Percentiles rank a stretch among this genome's conserved stretches.
Evolutionary conservation across 2,888 invertebrate species (phyloP).

Genomic region (Stenotaenia linearis): DNA sequence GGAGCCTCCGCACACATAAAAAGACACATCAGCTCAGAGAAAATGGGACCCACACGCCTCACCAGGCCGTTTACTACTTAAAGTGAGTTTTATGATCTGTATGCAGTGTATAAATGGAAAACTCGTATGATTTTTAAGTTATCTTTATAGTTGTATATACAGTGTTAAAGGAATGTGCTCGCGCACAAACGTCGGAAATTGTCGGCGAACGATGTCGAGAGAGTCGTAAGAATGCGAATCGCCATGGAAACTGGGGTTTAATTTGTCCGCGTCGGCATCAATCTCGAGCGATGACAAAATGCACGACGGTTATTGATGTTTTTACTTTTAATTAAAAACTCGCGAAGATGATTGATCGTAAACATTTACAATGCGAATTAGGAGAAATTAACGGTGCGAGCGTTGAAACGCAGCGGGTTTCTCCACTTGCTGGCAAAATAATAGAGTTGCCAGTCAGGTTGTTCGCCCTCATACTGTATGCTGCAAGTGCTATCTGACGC

Average conservation of each 20-base stretch:
- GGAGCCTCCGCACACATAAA: not conserved
- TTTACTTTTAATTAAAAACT: too few species aligned
- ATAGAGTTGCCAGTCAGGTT: not conserved
- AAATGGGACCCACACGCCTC: not conserved
- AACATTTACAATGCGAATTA: too few species aligned
- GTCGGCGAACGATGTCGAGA: not conserved
- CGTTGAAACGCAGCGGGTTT: too few species aligned
- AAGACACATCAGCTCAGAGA: not conserved
- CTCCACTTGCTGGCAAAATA: not conserved
- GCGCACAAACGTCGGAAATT: not conserved
- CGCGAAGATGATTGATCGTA: too few species aligned
- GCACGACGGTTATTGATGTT: too few species aligned
- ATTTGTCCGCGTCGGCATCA: not conserved
- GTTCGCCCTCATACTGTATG: not conserved
- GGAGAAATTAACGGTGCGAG: too few species aligned
- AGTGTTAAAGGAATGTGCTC: not conserved
- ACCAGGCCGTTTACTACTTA: not conserved
- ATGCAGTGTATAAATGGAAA: not conserved
- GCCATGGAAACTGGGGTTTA: not conserved
- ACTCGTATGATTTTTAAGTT: not conserved
- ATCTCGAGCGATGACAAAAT: not conserved
- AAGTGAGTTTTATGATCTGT: not conserved
- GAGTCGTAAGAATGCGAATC: not conserved
- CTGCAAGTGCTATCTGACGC: not conserved
- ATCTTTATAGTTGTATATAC: not conserved